Percentiles rank a stretch among this genome's conserved stretches.
These are phyloP conservation scores for silkworm (Bombyx mori) DNA, from an alignment of 1,140 invertebrate genomes.

Conservation along the genomic window DNA sequence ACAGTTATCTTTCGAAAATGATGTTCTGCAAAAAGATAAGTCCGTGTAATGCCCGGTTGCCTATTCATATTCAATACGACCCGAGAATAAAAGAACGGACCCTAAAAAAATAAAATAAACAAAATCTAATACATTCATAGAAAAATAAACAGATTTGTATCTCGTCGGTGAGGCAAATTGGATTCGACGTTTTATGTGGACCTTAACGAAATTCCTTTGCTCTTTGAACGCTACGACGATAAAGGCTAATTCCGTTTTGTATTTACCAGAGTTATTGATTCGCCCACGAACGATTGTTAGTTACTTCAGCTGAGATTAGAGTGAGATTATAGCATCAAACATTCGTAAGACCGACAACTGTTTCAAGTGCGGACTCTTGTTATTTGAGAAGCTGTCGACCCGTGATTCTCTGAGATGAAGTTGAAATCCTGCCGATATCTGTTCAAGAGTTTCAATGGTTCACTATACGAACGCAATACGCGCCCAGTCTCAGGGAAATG, in stretches of 20 bases:
- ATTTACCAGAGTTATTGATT: no score
- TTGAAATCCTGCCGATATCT: neutral
- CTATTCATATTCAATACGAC: slow-evolving; percentile 2
- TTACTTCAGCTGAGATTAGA: neutral
- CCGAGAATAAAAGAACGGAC: slow-evolving; percentile 6
- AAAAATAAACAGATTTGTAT: slow-evolving; percentile 22
- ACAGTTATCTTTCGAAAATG: no score
- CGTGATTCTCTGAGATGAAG: slow-evolving; percentile 6
- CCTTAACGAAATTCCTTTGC: slow-evolving; percentile 17
- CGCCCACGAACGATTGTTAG: neutral
- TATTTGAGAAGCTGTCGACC: slow-evolving; percentile 9
- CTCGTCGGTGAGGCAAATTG: slow-evolving; percentile 16
- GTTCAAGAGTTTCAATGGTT: no score
- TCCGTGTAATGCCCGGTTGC: no score
- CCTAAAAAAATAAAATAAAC: slow-evolving; percentile 18
- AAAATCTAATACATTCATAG: slow-evolving; percentile 20
- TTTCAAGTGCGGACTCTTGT: slow-evolving; percentile 10
- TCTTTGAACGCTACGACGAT: slow-evolving; percentile 10
- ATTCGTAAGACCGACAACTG: slow-evolving; percentile 10
- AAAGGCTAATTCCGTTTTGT: slow-evolving; percentile 8
- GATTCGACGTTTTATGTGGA: slow-evolving; percentile 20
- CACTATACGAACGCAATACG: no score
- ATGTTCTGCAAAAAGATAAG: no score
- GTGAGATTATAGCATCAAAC: slow-evolving; percentile 11
- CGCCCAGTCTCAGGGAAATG: no score